Conservation (phyloP, 2,113 vertebrate genomes). For the Cyanoliseus patagonus region DNA sequence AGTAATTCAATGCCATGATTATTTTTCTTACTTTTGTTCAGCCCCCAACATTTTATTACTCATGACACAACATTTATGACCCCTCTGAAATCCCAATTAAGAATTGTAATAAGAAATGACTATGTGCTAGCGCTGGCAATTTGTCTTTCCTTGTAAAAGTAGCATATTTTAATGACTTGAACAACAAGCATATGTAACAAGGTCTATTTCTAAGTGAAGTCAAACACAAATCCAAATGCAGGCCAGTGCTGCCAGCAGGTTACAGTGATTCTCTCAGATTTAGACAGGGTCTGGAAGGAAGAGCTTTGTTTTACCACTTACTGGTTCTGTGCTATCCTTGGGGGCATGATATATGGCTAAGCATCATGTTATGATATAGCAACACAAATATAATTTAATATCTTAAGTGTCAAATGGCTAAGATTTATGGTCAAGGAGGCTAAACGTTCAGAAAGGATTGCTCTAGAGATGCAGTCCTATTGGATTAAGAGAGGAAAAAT, state of each 20-base stretch:
- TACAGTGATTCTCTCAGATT: background rate
- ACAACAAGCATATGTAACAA: background rate
- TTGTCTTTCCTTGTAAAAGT: background rate
- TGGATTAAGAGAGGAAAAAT: slow-evolving; percentile 52
- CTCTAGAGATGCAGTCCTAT: slow-evolving; percentile 21
- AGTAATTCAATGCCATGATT: background rate
- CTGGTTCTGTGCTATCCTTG: background rate
- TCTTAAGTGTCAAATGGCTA: slow-evolving; percentile 45
- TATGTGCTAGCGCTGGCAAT: background rate
- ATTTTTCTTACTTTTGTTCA: background rate
- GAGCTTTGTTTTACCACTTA: background rate
- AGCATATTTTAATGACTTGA: background rate
- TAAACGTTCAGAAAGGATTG: slow-evolving; percentile 24
- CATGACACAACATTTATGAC: slow-evolving; percentile 11
- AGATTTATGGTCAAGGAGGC: slow-evolving; percentile 54
- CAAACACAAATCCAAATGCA: background rate
- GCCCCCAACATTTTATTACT: background rate
- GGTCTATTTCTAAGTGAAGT: background rate
- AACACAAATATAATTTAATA: slow-evolving; percentile 58
- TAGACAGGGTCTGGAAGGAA: background rate
- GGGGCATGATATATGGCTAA: slow-evolving; percentile 14
- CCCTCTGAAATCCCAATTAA: slow-evolving; percentile 11
- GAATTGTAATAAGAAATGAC: slow-evolving; percentile 2
- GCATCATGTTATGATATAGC: slow-evolving; percentile 11
- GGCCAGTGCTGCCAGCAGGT: background rate